Conservation (phyloP, 2,113 vertebrate genomes). For the Onychostoma macrolepis region DNA sequence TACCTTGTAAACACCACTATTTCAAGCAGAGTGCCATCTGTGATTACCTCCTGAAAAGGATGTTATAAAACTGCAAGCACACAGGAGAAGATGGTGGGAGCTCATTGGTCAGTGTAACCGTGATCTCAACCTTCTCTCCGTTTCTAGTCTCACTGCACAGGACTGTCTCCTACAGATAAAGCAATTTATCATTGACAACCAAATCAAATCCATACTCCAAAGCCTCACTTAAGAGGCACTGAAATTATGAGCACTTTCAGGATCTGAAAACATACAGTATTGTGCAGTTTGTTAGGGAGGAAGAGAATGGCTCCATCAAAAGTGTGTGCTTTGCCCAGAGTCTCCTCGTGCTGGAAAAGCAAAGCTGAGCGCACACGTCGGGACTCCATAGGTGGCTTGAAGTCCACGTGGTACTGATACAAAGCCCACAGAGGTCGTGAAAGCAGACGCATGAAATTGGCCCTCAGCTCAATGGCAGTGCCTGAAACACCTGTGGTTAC, state of each 20-base stretch:
- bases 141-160: slow-evolving; percentile 82
- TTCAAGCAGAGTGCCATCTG: neutral
- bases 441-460: slow-evolving; percentile 86
- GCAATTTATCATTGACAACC: neutral
- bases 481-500: slow-evolving; percentile 82
- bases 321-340: slow-evolving; percentile 81
- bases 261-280: slow-evolving; percentile 71
- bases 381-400: slow-evolving; percentile 88
- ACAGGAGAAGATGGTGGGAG: slow-evolving; percentile 89
- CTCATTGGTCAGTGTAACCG: slow-evolving; percentile 87
- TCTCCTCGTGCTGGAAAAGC: slow-evolving; percentile 85
- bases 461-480: slow-evolving; percentile 71
- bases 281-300: slow-evolving; percentile 79
- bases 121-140: slow-evolving; percentile 86
- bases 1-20: neutral
- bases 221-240: neutral
- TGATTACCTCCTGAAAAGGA: slow-evolving; percentile 88
- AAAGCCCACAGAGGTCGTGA: slow-evolving; percentile 91
- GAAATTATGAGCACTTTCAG: neutral
- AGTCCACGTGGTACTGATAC: slow-evolving; percentile 92
- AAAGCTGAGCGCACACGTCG: slow-evolving; percentile 84
- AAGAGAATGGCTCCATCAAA: slow-evolving; percentile 90
- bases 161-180: slow-evolving; percentile 81
- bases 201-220: neutral
- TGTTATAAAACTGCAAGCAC: slow-evolving; percentile 94